Evolutionary conservation across 2,888 invertebrate genomes (phyloP).

Genomic region (Polydrusus pterygomalis): DNA sequence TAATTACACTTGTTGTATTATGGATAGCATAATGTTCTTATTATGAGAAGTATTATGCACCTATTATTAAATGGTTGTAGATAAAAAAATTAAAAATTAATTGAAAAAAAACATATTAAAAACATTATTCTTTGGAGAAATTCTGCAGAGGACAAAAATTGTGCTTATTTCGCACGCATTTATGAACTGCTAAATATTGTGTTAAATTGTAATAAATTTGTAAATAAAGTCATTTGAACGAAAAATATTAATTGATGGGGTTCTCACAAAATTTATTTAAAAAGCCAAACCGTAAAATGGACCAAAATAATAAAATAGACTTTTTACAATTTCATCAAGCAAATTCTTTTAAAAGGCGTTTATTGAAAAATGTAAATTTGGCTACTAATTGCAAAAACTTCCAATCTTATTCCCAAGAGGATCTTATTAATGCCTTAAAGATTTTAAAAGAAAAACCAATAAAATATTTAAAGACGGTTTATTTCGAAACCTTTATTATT

Average conservation of each 20-base stretch:
- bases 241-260: constrained; percentile 49
- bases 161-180: no score
- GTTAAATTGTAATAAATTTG: constrained; percentile 4
- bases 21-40: no score
- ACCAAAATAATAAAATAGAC: constrained; percentile 42
- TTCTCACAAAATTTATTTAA: constrained; percentile 38
- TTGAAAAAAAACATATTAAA: no score
- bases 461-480: constrained; percentile 4
- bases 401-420: constrained; percentile 22
- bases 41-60: no score
- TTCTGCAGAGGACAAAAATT: no score
- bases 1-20: no score
- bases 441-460: constrained; percentile 14
- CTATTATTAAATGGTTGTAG: no score
- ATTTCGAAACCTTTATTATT: constrained; percentile 16
- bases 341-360: constrained; percentile 41
- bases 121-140: no score
- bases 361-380: constrained; percentile 50
- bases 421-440: constrained; percentile 25
- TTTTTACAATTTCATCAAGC: constrained; percentile 42
- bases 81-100: no score
- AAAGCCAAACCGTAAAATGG: constrained; percentile 33
- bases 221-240: constrained; percentile 42
- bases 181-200: no score
- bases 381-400: constrained; percentile 48